Conservation (phyloP, 1,140 invertebrate genomes). For the Archivesica marissinica region DNA sequence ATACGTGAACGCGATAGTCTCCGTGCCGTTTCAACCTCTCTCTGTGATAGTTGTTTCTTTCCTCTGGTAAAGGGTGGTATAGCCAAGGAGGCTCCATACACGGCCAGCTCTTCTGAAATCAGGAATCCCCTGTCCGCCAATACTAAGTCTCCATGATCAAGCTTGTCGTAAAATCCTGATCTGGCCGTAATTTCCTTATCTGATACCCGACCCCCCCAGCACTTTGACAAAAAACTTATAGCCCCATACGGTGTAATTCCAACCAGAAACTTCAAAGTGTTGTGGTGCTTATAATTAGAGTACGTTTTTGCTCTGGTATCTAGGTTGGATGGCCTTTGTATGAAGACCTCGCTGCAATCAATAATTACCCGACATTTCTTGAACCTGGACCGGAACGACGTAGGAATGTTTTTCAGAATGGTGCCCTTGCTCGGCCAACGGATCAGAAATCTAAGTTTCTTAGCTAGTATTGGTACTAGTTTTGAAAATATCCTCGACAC, state of each 20-base stretch:
- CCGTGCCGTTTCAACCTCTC: background rate
- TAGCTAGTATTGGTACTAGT: no score
- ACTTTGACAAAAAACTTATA: constrained; percentile 26
- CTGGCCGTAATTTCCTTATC: constrained; percentile 5
- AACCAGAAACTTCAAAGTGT: constrained; percentile 47
- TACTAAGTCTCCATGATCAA: background rate
- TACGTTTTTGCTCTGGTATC: constrained; percentile 32
- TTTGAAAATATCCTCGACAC: no score
- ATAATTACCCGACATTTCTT: constrained; percentile 39
- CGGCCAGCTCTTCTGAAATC: background rate
- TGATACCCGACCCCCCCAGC: background rate
- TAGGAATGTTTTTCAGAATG: background rate
- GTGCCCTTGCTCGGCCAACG: background rate
- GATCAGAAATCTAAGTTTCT: no score
- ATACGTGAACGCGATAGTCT: background rate
- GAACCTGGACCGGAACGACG: constrained; percentile 26
- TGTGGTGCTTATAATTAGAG: constrained; percentile 57
- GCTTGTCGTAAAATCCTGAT: background rate
- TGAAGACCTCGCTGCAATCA: constrained; percentile 59
- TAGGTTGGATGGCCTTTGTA: constrained; percentile 10
- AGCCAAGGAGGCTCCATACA: background rate
- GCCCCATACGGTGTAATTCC: constrained; percentile 22
- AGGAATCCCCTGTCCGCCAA: constrained; percentile 9
- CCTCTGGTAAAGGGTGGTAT: background rate
- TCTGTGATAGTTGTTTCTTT: background rate